Conservation (phyloP, 2,888 invertebrate species). For the Platycheirus rosarum region DNA sequence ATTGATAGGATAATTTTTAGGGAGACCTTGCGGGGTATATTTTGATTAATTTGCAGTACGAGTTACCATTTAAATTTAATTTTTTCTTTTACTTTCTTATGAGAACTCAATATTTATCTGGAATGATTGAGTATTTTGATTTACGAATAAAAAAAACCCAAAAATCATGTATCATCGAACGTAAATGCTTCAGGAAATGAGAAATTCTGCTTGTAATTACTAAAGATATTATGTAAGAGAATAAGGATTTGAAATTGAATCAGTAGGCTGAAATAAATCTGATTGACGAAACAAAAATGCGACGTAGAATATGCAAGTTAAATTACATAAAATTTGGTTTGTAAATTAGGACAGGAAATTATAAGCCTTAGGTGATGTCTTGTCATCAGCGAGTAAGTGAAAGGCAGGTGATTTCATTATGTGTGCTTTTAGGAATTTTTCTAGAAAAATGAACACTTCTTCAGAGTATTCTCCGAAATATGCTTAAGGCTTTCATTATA, state of each 20-base stretch:
- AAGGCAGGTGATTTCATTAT: too few relatives aligned
- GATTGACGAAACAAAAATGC: too few relatives aligned
- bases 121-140: constrained; percentile 51
- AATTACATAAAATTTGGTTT: too few relatives aligned
- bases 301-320: too few relatives aligned
- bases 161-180: constrained; percentile 44
- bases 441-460: too few relatives aligned
- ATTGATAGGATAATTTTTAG: constrained; percentile 60
- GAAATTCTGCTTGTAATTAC: constrained; percentile 61
- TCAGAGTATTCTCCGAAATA: too few relatives aligned
- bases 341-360: too few relatives aligned
- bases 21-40: neutral
- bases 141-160: constrained; percentile 58
- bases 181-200: constrained; percentile 52
- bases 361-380: too few relatives aligned
- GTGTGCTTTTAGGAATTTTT: too few relatives aligned
- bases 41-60: constrained; percentile 17
- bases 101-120: constrained; percentile 10
- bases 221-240: constrained; percentile 57
- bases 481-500: too few relatives aligned
- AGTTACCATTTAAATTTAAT: constrained; percentile 33
- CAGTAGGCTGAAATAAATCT: constrained; percentile 70
- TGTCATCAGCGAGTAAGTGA: too few relatives aligned
- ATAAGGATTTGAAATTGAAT: constrained; percentile 63
- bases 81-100: neutral